Percentiles rank a stretch among this genome's conserved stretches.
These are phyloP conservation scores for Morinoia aosen DNA, from an alignment of 2,888 invertebrate genomes.

Conservation along the genomic window DNA sequence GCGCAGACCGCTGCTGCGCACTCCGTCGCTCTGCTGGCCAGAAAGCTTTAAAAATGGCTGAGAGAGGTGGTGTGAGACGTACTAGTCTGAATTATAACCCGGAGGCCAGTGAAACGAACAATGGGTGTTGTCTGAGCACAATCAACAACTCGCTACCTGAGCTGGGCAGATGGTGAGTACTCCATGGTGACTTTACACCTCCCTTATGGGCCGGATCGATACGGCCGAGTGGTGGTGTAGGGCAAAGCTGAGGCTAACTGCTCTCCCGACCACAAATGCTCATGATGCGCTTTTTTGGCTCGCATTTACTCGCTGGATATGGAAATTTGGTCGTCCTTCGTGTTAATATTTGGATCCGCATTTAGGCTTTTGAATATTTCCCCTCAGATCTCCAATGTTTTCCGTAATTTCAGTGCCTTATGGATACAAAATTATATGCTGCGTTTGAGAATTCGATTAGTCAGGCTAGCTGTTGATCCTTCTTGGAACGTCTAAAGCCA, in stretches of 20 bases:
- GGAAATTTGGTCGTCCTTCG: background rate
- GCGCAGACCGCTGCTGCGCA: constrained; percentile 45
- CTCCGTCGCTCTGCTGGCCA: background rate
- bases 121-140: constrained; percentile 67
- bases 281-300: background rate
- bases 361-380: background rate
- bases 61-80: constrained; percentile 67
- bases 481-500: background rate
- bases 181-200: constrained; percentile 18
- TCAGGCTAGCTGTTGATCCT: background rate
- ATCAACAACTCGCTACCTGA: constrained; percentile 68
- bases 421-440: background rate
- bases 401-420: background rate
- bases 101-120: constrained; percentile 64
- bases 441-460: background rate
- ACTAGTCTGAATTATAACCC: constrained; percentile 67
- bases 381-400: background rate
- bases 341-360: background rate
- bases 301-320: background rate
- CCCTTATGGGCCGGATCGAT: constrained; percentile 13
- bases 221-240: background rate
- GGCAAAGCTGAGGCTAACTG: background rate
- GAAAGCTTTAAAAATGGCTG: constrained; percentile 67
- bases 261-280: background rate
- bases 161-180: constrained; percentile 67